A percentile compares a stretch with the other conserved stretches of the same genome.
These are phyloP conservation scores for Chelmon rostratus DNA, from an alignment of 2,797 vertebrate species.

Conservation along the genomic window DNA sequence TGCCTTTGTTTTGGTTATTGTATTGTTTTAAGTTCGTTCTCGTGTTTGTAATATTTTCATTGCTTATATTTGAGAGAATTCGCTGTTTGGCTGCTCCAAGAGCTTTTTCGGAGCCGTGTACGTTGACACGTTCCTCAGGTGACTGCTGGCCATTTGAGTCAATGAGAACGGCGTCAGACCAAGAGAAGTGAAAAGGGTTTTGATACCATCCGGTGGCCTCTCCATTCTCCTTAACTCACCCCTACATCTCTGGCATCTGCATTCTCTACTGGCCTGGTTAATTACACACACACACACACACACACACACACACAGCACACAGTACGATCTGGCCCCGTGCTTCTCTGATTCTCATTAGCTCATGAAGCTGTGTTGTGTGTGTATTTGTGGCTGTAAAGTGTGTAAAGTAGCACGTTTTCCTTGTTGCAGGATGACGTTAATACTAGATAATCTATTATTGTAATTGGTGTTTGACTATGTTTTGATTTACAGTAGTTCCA, in stretches of 20 bases:
- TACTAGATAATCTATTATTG: background rate
- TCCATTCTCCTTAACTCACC: conserved; percentile 58
- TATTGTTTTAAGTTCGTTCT: background rate
- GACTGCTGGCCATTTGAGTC: conserved; percentile 38
- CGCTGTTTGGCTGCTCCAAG: background rate
- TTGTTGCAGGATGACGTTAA: conserved; percentile 17
- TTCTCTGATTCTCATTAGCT: conserved; percentile 57
- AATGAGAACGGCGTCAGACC: conserved; percentile 46
- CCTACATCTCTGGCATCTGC: conserved; percentile 67
- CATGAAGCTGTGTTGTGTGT: conserved; percentile 20
- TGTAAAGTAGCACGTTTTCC: conserved; percentile 20
- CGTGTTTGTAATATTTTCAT: background rate
- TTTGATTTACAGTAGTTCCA: background rate
- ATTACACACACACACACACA: conserved; percentile 52
- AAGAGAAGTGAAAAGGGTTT: conserved; percentile 59
- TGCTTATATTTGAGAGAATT: background rate
- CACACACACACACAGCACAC: conserved; percentile 36
- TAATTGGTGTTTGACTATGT: conserved; percentile 2
- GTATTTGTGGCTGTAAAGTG: conserved; percentile 10
- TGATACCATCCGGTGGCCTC: conserved; percentile 50
- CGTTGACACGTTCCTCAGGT: conserved; percentile 29
- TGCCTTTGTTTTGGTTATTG: background rate
- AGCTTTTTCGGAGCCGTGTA: background rate
- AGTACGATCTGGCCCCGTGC: conserved; percentile 44
- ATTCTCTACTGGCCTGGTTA: conserved; percentile 60